Evolutionary conservation across 2,888 invertebrate genomes (phyloP).

Genomic region (Hirtodrosophila duncani): DNA sequence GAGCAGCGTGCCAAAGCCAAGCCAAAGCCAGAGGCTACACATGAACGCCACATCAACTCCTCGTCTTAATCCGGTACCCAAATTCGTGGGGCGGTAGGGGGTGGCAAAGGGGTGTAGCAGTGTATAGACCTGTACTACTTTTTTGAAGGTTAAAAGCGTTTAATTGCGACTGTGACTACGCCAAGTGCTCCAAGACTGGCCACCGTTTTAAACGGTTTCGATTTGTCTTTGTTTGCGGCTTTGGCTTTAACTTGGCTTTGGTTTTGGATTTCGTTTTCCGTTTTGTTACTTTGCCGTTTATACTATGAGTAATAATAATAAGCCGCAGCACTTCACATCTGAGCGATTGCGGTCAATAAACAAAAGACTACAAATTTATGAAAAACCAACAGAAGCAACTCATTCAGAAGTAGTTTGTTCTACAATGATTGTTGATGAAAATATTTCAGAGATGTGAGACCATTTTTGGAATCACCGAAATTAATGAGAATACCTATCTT

Average conservation of each 20-base stretch:
- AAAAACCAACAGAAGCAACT: conserved; percentile 5
- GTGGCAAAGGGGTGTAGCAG: conserved; percentile 33
- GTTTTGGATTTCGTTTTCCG: conserved; percentile 15
- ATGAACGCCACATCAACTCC: conserved; percentile 42
- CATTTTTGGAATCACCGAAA: too few species aligned
- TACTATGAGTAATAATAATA: conserved; percentile 39
- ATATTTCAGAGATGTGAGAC: too few species aligned
- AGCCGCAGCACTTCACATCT: conserved; percentile 59
- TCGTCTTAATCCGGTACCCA: conserved; percentile 55
- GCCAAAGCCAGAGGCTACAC: neutral
- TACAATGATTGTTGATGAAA: too few species aligned
- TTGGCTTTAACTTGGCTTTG: conserved; percentile 18
- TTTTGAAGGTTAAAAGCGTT: conserved; percentile 69
- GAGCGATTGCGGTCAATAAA: conserved; percentile 72
- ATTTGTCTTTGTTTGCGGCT: conserved; percentile 37
- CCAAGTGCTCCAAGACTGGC: conserved; percentile 12
- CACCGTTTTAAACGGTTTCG: conserved; percentile 44
- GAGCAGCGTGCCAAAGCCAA: conserved; percentile 14
- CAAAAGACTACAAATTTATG: conserved; percentile 13
- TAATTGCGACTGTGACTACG: conserved; percentile 48
- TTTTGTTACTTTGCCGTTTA: conserved; percentile 41
- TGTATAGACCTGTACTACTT: conserved; percentile 66
- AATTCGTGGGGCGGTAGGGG: conserved; percentile 8
- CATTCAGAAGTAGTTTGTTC: too few species aligned
- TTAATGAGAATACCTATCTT: too few species aligned